Evolutionary conservation across 2,797 vertebrate species (phyloP).

Genomic region (Rhinella marina): DNA sequence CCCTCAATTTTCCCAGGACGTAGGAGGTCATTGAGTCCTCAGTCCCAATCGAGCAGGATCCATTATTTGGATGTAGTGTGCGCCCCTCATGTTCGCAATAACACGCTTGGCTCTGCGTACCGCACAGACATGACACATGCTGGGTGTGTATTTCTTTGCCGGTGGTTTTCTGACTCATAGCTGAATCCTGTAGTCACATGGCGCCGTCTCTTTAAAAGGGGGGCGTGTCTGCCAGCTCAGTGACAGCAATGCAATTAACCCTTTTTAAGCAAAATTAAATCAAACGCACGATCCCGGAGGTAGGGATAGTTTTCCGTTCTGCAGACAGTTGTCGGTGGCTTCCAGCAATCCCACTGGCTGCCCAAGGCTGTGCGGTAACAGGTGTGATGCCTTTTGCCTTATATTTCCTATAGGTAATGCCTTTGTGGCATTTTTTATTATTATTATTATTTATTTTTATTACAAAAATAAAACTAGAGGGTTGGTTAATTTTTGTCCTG

Average conservation of each 20-base stretch:
- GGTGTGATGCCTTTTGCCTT: background rate
- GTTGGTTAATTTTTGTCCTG: background rate
- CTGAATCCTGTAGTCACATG: background rate
- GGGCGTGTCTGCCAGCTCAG: conserved; percentile 43
- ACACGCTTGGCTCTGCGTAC: conserved; percentile 7
- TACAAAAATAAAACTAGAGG: background rate
- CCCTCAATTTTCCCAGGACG: conserved; percentile 1
- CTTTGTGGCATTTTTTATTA: too few species aligned
- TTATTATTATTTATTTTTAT: background rate
- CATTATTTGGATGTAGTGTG: background rate
- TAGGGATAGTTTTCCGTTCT: background rate
- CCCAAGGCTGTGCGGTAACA: background rate
- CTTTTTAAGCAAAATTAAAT: background rate
- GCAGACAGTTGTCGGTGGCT: background rate
- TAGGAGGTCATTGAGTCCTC: background rate
- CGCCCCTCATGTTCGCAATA: background rate
- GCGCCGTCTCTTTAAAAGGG: conserved; percentile 38
- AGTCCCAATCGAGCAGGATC: background rate
- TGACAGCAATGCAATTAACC: conserved; percentile 49
- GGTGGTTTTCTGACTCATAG: conserved; percentile 36
- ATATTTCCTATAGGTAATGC: background rate
- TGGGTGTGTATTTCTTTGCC: conserved; percentile 29
- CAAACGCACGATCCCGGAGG: background rate
- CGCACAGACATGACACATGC: conserved; percentile 19
- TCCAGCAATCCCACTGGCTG: background rate